These are phyloP conservation scores for Diadophis punctatus DNA, from an alignment of 2,113 vertebrate species.

Conservation along the genomic window DNA sequence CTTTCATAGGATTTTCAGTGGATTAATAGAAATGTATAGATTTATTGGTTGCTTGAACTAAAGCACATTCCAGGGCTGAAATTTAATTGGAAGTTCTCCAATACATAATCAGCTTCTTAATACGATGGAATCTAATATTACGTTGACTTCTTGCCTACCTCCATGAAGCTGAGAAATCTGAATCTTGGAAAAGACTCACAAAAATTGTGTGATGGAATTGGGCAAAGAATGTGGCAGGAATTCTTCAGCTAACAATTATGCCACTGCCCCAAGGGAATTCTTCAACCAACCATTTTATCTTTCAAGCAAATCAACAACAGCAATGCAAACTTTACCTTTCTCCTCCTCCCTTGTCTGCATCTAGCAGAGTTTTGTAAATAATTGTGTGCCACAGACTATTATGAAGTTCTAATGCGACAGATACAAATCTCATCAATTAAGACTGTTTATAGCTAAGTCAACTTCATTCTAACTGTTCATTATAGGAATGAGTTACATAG, in stretches of 20 bases:
- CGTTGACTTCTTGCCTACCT: neutral
- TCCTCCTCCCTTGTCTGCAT: neutral
- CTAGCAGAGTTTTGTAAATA: neutral
- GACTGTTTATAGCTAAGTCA: neutral
- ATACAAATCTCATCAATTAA: neutral
- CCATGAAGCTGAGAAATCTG: neutral
- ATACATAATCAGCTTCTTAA: neutral
- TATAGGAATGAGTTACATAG: neutral
- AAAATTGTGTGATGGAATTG: neutral
- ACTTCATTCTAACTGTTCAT: neutral
- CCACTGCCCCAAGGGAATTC: neutral
- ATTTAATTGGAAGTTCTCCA: neutral
- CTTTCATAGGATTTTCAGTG: neutral
- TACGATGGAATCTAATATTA: neutral
- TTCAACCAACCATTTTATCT: neutral
- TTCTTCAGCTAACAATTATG: neutral
- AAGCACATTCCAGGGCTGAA: neutral
- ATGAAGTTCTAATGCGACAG: neutral
- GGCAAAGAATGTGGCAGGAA: neutral
- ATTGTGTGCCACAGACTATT: neutral
- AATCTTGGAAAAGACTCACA: neutral
- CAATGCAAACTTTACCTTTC: neutral
- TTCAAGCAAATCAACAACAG: neutral
- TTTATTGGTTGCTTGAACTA: neutral
- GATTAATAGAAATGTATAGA: neutral